These are phyloP conservation scores for Varanus salvator DNA, from an alignment of 2,113 vertebrate species.

Conservation along the genomic window DNA sequence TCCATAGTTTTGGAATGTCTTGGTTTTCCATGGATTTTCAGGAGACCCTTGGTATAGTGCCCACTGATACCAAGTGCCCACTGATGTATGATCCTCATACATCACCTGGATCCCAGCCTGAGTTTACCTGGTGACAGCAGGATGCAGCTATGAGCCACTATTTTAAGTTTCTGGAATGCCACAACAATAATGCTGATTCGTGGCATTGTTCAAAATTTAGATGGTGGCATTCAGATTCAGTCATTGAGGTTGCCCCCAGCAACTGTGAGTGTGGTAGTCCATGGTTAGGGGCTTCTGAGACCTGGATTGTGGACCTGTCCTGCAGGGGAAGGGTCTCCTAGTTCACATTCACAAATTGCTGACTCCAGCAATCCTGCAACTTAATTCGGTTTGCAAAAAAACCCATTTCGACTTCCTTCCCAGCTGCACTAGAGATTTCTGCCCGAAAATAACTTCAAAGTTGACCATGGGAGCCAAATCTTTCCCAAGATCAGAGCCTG, in stretches of 20 bases:
- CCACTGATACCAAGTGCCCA: too few relatives aligned
- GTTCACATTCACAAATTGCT: neutral
- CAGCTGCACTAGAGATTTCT: neutral
- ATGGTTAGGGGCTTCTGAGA: too few relatives aligned
- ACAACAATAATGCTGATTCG: neutral
- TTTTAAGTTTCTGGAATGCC: neutral
- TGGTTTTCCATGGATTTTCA: too few relatives aligned
- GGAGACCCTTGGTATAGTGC: neutral
- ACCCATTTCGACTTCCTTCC: neutral
- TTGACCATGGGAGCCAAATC: neutral
- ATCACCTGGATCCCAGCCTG: too few relatives aligned
- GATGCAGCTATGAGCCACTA: neutral
- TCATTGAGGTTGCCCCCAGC: too few relatives aligned
- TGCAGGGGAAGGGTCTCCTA: neutral
- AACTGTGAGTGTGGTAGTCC: too few relatives aligned
- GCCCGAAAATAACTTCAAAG: neutral
- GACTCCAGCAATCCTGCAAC: neutral
- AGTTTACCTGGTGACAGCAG: neutral
- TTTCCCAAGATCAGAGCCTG: neutral
- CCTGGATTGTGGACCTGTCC: too few relatives aligned
- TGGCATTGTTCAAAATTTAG: neutral
- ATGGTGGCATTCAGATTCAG: too few relatives aligned
- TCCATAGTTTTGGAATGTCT: too few relatives aligned
- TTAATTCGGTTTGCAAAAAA: neutral
- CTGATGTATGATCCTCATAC: too few relatives aligned